Conservation (phyloP, 1,140 invertebrate species). For the Drosophila ficusphila region DNA sequence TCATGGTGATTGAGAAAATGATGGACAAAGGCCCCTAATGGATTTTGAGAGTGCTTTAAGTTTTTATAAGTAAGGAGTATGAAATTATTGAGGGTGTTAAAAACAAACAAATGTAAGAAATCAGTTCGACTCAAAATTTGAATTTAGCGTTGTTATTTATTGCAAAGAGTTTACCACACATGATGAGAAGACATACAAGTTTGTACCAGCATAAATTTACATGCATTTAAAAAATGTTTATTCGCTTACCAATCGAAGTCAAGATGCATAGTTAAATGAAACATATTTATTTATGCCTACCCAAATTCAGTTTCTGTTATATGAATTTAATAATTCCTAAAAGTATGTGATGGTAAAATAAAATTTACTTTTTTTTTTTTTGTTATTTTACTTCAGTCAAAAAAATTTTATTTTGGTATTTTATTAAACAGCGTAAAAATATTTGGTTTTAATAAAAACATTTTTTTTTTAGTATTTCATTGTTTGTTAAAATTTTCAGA, state of each 20-base stretch:
- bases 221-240: background rate
- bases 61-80: background rate
- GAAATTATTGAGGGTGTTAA: background rate
- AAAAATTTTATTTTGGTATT: too few species aligned
- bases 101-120: too few species aligned
- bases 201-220: background rate
- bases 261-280: too few species aligned
- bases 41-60: background rate
- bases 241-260: too few species aligned
- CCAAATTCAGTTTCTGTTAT: too few species aligned
- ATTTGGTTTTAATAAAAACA: too few species aligned
- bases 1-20: conserved; percentile 29
- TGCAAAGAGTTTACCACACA: background rate
- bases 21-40: conserved; percentile 7
- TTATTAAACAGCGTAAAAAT: too few species aligned
- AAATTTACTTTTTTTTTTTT: background rate
- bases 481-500: too few species aligned
- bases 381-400: too few species aligned
- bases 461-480: too few species aligned
- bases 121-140: too few species aligned
- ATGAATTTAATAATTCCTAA: background rate
- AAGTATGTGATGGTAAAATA: background rate
- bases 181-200: background rate
- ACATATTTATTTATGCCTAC: too few species aligned
- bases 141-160: background rate